Evolutionary conservation across 2,113 vertebrate genomes (phyloP), one percentile per base, ranked within the genome.

Genomic region (Melanerpes formicivorus): DNA sequence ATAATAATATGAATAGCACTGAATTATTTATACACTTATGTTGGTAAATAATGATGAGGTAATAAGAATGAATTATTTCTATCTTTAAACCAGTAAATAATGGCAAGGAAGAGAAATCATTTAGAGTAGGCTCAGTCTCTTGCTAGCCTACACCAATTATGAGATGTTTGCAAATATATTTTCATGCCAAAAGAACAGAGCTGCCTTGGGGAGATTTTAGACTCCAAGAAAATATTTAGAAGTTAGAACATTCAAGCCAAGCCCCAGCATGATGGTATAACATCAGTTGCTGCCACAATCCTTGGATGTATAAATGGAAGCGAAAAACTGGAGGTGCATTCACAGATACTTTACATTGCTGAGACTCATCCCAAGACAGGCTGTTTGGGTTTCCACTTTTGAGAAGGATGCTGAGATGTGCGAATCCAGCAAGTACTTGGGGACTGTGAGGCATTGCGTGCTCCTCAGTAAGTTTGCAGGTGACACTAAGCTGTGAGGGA

Each of bases 11-110:
- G 54, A 87, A 58, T 78, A 85, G 77, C 37, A 42, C 62, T 93
- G 91, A 89, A 95, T 96, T 96, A 95, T 96, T 96, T 95, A 93
- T 95, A 62, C 81, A 50, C 58, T 85, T 93, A 65, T 30, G 86
- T 91, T 95, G 55, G 90, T 93, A 95, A 95, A 96, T 91, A 96
- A 91, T 91, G 62, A 88, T 86, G 80, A 74, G 91, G 85, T 94
- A 91, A 86, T 92, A 95, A 86, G 48, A 90, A 75, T 93, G 80
- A 96, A 64, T 95, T 95, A 94, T 88, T 88, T 79, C 83, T 93
- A 2, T 90, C 74, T 94, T 91, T 96, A 69, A n/a, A 81, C 65
- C 83, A 95, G 54, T 95, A 96, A 96, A 95, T 91, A 94, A 90
- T 55, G 83, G 56, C 2, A 0, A 88, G 80, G 79, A 93, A 48